Evolutionary conservation across 2,797 vertebrate species (phyloP), one percentile per base, ranked within the genome.

Genomic region (Aldrovandia affinis): DNA sequence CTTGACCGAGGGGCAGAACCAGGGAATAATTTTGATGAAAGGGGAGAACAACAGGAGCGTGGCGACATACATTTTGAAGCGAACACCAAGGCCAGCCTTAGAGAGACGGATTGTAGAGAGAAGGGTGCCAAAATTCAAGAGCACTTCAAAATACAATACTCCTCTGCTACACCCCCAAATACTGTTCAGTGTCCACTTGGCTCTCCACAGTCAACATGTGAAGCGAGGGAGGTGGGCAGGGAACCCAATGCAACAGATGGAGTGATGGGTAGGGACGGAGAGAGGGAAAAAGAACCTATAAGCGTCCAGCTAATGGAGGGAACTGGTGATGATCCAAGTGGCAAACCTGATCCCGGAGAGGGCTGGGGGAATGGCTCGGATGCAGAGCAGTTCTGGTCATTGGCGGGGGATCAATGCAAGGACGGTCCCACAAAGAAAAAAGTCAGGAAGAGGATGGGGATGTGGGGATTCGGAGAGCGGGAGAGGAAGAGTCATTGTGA

Each of bases 361-460:
- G 82, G 83, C 65, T 36, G 33, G 39, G 33, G 63, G 81, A 20
- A 57, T 73, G n/a, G 79, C 44, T 14, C 59, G 0, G 25, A 28
- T 33, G 15, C 30, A 44, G 65, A 79, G 78, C 68, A 81, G 28
- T 14, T 63, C 0, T 44, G 52, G 36, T 52, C 86, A 47, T 44
- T 33, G 86, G 86, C 12, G 83, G 25, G 86, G 44, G 79, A 85
- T 33, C 20, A 12, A 0, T 25, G 0, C 14, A 50, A n/a, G 50
- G 81, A 87, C 6, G 65, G 82, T 50, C 61, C 65, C 25, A 61
- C 63, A 2, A 88, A 83, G 84, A 87, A 81, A 85, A 95, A 93
- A 87, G 92, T 82, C 78, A 81, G 89, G 88, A 92, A 87, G 83
- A 91, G 94, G 83, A 93, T 94, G 94, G 94, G 93, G 7, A 93